Evolutionary conservation across 2,797 vertebrate genomes (phyloP).

Genomic region (Tangara arthus): DNA sequence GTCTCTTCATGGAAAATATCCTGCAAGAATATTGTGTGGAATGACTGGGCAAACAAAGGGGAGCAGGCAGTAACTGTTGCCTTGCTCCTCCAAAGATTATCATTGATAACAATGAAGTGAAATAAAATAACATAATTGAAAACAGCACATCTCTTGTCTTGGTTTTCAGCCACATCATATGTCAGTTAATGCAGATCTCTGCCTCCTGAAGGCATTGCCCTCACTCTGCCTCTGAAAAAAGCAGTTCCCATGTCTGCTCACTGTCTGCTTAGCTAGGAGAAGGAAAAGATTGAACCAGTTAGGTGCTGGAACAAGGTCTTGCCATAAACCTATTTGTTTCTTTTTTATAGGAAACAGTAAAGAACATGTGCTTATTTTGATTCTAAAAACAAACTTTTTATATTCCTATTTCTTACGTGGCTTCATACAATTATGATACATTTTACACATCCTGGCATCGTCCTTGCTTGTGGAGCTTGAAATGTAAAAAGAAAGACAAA

Average conservation of each 20-base stretch:
- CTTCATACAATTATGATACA: background rate
- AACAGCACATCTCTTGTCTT: background rate
- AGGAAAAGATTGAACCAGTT: background rate
- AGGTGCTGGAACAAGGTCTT: background rate
- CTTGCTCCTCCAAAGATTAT: background rate
- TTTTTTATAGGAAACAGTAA: background rate
- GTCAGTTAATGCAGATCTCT: background rate
- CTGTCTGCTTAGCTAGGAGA: background rate
- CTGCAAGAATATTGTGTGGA: background rate
- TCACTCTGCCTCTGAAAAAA: background rate
- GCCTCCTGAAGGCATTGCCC: background rate
- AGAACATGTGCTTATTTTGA: background rate
- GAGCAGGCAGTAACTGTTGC: background rate
- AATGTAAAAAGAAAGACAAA: background rate
- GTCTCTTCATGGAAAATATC: background rate
- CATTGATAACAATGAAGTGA: background rate
- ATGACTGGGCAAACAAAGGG: background rate
- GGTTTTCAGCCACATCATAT: conserved; percentile 3
- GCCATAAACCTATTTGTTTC: background rate
- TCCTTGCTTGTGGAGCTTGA: background rate
- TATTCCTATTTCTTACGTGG: background rate
- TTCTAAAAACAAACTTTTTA: background rate
- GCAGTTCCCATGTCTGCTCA: background rate
- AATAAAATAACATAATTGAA: conserved; percentile 9
- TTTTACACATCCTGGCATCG: background rate